Percentiles rank a stretch among this genome's conserved stretches.
Conservation (phyloP, 2,797 vertebrate genomes). For the Phoeniculus purpureus region DNA sequence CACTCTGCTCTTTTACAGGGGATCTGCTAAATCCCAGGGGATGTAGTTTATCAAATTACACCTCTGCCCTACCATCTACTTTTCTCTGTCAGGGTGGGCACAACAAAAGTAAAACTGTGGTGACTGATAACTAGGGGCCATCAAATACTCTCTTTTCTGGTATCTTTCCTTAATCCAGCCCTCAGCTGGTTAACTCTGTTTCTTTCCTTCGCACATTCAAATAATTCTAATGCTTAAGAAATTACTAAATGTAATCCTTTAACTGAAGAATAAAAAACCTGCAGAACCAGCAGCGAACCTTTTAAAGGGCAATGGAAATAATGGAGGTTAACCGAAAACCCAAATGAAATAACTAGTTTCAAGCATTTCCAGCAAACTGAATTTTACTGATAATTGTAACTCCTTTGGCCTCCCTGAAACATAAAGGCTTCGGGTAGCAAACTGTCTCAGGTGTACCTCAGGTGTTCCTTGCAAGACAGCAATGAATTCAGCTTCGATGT, state of each 20-base stretch:
- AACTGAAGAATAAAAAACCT: neutral
- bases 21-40: neutral
- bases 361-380: neutral
- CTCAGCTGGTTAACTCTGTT: neutral
- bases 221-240: neutral
- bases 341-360: neutral
- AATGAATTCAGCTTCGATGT: fast-evolving
- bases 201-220: neutral
- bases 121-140: neutral
- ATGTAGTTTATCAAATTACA: neutral
- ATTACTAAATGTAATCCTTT: neutral
- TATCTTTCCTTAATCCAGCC: neutral
- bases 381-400: neutral
- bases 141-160: neutral
- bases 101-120: neutral
- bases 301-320: neutral
- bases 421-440: neutral
- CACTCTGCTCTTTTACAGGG: neutral
- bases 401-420: neutral
- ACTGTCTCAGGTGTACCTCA: fast-evolving
- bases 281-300: neutral
- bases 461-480: neutral
- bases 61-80: neutral
- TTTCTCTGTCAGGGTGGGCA: neutral
- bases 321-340: neutral